Base-by-base conservation (phyloP, 2,888 invertebrate genomes). In the Candidula unifasciata region DNA sequence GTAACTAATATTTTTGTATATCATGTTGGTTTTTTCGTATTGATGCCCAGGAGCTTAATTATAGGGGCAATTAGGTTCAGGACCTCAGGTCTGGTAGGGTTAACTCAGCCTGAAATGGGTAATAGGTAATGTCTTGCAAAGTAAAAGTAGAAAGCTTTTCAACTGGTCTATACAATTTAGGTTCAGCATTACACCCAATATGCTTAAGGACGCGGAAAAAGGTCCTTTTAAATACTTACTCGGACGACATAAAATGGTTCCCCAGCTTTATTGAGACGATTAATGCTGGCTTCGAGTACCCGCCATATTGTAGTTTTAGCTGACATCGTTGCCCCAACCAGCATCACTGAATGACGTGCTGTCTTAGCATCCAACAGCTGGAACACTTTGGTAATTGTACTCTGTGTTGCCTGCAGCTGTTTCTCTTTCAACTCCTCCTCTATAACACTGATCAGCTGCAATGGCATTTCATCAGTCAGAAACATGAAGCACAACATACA, bases 311-410 rank as follows among this genome's bases (percentile, higher is more conserved):
- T 95, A 0, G 96, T 95, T 94, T 98, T 98, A 0, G 97, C 97
- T 0, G 97, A 96, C 90, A 97, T 96, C 0, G 97, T 97, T 87
- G 96, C 95, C 0, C 97, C 97, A 13, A 97, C 95, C 18, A 98
- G 95, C 95, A 98, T 97, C 44, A 96, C 96, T 0, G 97, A 97
- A 94, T 97, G 97, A 2, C 97, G 95, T 0, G 97, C 97, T 89
- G 95, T 96, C 95, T 97, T 97, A 0, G 97, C 97, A 94, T 97
- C 97, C 93, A 95, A 97, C 57, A 97, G 95, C 94, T 98, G 97
- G 89, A 97, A 96, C 54, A 97, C 92, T 89, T 94, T 94, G 33
- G 91, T 96, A 93, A 97, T 96, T 68, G 96, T 96, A 84, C 96
- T 94, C 0, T 88, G 85, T 95, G 96, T 91, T n/a, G 89, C 86